These are phyloP conservation scores for Polyommatus iphigenia DNA, from an alignment of 2,888 invertebrate species.

Conservation along the genomic window DNA sequence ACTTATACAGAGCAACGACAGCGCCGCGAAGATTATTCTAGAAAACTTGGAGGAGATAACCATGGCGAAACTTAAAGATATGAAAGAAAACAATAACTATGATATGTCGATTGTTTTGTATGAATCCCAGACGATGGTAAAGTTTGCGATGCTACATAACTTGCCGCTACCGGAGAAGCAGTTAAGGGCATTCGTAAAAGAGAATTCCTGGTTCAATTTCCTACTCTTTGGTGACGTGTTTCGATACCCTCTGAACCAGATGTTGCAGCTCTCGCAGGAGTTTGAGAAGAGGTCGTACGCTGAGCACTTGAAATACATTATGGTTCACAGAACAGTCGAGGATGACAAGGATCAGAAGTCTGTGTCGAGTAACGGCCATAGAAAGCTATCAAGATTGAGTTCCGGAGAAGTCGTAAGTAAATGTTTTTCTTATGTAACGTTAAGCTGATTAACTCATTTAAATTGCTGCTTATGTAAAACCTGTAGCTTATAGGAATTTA, in stretches of 20 bases:
- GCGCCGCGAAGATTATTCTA: slow-evolving; percentile 63
- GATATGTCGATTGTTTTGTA: slow-evolving; percentile 72
- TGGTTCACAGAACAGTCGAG: slow-evolving; percentile 65
- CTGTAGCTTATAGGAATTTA: neutral
- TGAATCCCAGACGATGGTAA: slow-evolving; percentile 81
- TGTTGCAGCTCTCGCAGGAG: slow-evolving; percentile 77
- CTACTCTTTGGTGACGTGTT: slow-evolving; percentile 85
- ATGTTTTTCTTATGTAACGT: neutral
- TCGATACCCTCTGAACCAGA: slow-evolving; percentile 83
- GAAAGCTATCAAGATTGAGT: slow-evolving; percentile 61
- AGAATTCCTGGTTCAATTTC: slow-evolving; percentile 86
- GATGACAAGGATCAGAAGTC: slow-evolving; percentile 70
- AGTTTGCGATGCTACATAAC: slow-evolving; percentile 81
- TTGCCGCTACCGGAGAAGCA: slow-evolving; percentile 80
- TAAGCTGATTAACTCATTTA: neutral
- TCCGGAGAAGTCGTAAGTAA: slow-evolving; percentile 67
- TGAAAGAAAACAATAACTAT: slow-evolving; percentile 54
- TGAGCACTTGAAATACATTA: slow-evolving; percentile 81
- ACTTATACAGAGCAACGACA: slow-evolving; percentile 66
- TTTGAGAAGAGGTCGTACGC: slow-evolving; percentile 80
- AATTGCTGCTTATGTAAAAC: neutral
- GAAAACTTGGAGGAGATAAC: slow-evolving; percentile 71
- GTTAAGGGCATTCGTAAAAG: slow-evolving; percentile 79
- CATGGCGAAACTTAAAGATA: slow-evolving; percentile 51
- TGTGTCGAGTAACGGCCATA: slow-evolving; percentile 58